Evolutionary conservation across 2,888 invertebrate genomes (phyloP), one percentile per base, ranked within the genome.

Genomic region (Aelia acuminata): DNA sequence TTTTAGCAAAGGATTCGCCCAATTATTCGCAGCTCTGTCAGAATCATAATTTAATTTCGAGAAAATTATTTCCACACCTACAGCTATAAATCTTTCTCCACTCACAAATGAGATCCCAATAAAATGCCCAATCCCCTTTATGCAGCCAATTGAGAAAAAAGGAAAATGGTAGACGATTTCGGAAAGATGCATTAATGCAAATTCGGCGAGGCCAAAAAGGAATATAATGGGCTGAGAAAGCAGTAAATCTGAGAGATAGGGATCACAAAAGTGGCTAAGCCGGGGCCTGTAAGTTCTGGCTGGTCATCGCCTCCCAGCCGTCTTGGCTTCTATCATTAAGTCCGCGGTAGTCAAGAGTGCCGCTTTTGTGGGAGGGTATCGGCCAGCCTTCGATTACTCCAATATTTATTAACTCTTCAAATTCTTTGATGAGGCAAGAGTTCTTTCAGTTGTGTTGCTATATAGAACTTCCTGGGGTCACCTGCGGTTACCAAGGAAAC

Each of bases 181-280:
- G 63, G 63, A 70, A 70, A 70, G 63, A 70, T 70, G 63, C 63
- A 18, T 35, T 31, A 70, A 70, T 70, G 31, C 35, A 70, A 70
- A 31, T 70, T 35, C 20, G 31, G 18, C 31, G 31, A 1, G 35
- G 63, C 35, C 63, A 70, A 70, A 70, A 70, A 70, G 18, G 18
- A 18, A 5, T 8, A 70, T 70, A 70, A 70, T 70, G 31, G 31
- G 7, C 0, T 8, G 8, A 35, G 31, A 18, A 18, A 35, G 63
- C 63, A 18, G 35, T 70, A 70, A 70, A 70, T 70, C 35, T 35
- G 18, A 35, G 31, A 70, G 63, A 70, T 70, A 70, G 57, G 7
- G 31, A 70, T 35, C 63, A 35, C 31, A 1, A 35, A 20, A 35
- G 18, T 18, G 63, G 20, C 63, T 35, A 53, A 26, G 15, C 15